phyloP scores from a whole-genome alignment of 2,888 invertebrate species.

The Drosophila siamana region DNA sequence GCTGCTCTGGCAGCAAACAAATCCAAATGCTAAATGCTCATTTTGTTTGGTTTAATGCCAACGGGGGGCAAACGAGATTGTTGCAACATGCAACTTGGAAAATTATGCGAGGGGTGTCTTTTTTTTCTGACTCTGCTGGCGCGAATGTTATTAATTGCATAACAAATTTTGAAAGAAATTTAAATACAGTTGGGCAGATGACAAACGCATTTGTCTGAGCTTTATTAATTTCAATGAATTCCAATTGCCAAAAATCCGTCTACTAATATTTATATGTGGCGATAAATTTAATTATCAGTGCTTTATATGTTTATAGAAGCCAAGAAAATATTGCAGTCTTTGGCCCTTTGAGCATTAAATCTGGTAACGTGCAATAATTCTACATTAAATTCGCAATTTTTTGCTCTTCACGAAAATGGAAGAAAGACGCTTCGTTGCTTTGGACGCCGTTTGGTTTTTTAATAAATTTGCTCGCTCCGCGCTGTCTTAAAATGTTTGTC shows the following conservation, averaged over 20 bases:
- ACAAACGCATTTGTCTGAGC: neutral
- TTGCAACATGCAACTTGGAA: constrained; percentile 7
- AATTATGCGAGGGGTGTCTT: constrained; percentile 21
- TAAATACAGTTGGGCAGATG: constrained; percentile 7
- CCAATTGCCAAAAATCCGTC: too few relatives aligned
- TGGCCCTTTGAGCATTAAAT: neutral
- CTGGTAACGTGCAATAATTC: neutral
- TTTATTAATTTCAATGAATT: constrained; percentile 2
- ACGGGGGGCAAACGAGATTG: neutral
- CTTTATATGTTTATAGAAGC: too few relatives aligned
- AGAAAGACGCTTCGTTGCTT: neutral
- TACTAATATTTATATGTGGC: too few relatives aligned
- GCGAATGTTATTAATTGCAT: constrained; percentile 57
- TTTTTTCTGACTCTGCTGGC: constrained; percentile 11
- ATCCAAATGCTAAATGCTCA: constrained; percentile 78
- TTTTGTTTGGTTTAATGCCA: constrained; percentile 67
- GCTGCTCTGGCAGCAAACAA: constrained; percentile 47
- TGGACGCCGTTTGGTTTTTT: neutral
- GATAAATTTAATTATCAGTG: too few relatives aligned
- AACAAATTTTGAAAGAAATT: constrained; percentile 49
- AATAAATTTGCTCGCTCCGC: constrained; percentile 12
- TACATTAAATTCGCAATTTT: neutral
- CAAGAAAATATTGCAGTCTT: too few relatives aligned
- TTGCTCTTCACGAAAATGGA: constrained; percentile 6
- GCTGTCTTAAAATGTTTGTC: constrained; percentile 49